phyloP scores from a whole-genome alignment of 2,888 invertebrate genomes.

The Campoletis raptor region DNA sequence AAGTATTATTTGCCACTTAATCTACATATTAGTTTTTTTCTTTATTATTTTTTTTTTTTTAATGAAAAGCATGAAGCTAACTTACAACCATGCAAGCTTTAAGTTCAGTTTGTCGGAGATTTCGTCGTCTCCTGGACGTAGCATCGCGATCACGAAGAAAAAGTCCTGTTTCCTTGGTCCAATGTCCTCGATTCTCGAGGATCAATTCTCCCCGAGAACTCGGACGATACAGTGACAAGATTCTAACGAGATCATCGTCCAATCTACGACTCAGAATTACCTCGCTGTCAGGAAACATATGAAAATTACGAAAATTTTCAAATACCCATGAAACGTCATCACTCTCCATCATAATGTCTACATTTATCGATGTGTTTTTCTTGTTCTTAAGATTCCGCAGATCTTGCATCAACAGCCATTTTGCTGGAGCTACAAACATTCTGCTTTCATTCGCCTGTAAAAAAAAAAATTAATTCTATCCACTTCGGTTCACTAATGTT shows the following conservation, averaged over 20 bases:
- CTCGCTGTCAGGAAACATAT: constrained; percentile 79
- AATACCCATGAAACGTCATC: constrained; percentile 47
- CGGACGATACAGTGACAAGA: constrained; percentile 78
- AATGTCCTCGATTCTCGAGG: constrained; percentile 78
- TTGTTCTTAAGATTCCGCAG: constrained; percentile 11
- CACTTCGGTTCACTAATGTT: background rate
- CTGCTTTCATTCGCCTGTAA: constrained; percentile 75
- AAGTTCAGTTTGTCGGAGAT: constrained; percentile 75
- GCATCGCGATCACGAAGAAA: constrained; percentile 55
- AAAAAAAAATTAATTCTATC: background rate
- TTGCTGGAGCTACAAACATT: constrained; percentile 76
- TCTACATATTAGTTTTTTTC: too few relatives aligned
- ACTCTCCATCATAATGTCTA: constrained; percentile 23
- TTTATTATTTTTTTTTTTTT: background rate
- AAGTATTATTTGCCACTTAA: too few relatives aligned
- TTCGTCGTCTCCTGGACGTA: constrained; percentile 76
- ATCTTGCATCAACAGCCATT: constrained; percentile 78
- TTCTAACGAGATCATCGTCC: constrained; percentile 61
- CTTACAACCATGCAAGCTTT: constrained; percentile 78
- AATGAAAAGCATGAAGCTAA: background rate
- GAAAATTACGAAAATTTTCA: constrained; percentile 69
- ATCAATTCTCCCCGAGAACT: constrained; percentile 71
- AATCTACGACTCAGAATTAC: constrained; percentile 72
- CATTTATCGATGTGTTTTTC: constrained; percentile 12
- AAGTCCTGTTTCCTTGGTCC: constrained; percentile 73